Conservation (phyloP, 2,113 vertebrate genomes). For the Rafetus swinhoei region DNA sequence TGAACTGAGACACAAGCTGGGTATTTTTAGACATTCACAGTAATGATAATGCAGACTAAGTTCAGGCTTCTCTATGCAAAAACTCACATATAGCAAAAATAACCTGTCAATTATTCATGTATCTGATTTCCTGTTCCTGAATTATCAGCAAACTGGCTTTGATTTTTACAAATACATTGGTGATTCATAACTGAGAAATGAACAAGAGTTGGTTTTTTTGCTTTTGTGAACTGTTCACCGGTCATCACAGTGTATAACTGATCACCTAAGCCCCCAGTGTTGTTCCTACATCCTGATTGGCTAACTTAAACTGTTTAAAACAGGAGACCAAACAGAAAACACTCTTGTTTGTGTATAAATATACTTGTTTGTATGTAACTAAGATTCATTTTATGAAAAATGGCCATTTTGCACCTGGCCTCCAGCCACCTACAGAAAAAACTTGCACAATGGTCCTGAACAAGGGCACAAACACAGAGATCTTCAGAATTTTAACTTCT, state of each 20-base stretch:
- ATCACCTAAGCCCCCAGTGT: background rate
- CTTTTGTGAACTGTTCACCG: background rate
- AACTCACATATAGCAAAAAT: background rate
- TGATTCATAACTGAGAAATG: background rate
- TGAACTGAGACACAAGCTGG: background rate
- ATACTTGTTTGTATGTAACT: background rate
- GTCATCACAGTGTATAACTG: background rate
- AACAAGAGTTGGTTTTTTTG: background rate
- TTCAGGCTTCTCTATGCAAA: background rate
- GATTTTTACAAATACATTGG: background rate
- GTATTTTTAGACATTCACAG: background rate
- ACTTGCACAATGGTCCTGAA: background rate
- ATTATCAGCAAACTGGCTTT: background rate
- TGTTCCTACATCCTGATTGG: background rate
- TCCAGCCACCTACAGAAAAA: slow-evolving; percentile 15
- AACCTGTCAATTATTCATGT: background rate
- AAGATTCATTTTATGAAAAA: background rate
- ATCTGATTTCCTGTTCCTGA: background rate
- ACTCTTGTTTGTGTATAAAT: background rate
- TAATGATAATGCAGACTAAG: background rate
- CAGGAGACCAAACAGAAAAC: background rate
- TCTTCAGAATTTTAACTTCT: slow-evolving; percentile 11
- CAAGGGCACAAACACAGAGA: background rate
- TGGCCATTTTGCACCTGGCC: background rate
- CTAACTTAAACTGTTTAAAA: background rate